A percentile compares a stretch with the other conserved stretches of the same genome.
These are phyloP conservation scores for Myiozetetes cayanensis DNA, from an alignment of 2,113 vertebrate genomes.

Conservation along the genomic window DNA sequence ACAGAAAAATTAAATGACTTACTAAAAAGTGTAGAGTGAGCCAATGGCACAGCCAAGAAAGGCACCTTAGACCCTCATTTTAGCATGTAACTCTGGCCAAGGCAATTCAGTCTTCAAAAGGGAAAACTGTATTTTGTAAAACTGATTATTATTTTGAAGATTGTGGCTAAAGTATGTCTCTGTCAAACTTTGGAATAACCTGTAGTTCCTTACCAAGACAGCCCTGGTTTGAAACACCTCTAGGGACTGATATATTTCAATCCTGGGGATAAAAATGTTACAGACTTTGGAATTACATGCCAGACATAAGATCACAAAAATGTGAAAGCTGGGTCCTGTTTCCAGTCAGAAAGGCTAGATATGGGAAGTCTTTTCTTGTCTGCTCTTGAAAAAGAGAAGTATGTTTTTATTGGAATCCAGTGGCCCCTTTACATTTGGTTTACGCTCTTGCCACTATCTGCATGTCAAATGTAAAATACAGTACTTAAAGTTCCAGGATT, in stretches of 20 bases:
- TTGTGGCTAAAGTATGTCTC: slow-evolving; percentile 35
- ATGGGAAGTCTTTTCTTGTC: slow-evolving; percentile 53
- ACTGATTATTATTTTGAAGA: slow-evolving; percentile 32
- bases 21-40: background rate
- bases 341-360: slow-evolving; percentile 55
- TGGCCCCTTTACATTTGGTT: slow-evolving; percentile 46
- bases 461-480: slow-evolving; percentile 37
- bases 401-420: slow-evolving; percentile 59
- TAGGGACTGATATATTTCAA: slow-evolving; percentile 63
- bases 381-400: slow-evolving; percentile 33
- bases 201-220: slow-evolving; percentile 51
- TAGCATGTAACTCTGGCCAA: background rate
- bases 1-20: slow-evolving; percentile 20
- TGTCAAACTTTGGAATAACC: slow-evolving; percentile 44
- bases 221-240: slow-evolving; percentile 63
- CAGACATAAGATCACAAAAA: slow-evolving; percentile 61
- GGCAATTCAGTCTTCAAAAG: background rate
- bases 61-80: background rate
- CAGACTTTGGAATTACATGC: slow-evolving; percentile 44
- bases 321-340: slow-evolving; percentile 66
- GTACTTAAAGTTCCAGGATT: slow-evolving; percentile 16
- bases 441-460: slow-evolving; percentile 48
- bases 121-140: background rate
- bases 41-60: background rate
- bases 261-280: slow-evolving; percentile 53